A percentile compares a stretch with the other conserved stretches of the same genome.
These are phyloP conservation scores for Pseudocheirus occidentalis DNA, from an alignment of 2,797 vertebrate genomes.

Conservation along the genomic window DNA sequence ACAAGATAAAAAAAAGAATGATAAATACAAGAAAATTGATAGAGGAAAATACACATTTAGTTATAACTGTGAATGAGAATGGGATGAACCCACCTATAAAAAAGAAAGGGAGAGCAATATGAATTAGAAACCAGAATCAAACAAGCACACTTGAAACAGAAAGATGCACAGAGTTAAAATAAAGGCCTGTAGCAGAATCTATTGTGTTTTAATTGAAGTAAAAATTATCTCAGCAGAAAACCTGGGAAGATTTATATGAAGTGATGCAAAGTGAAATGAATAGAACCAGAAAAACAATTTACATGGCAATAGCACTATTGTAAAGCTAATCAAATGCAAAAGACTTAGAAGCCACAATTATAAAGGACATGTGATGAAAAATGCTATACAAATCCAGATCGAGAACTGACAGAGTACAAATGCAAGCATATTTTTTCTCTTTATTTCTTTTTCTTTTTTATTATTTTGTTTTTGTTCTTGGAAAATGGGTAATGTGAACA, in stretches of 20 bases:
- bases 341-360: neutral
- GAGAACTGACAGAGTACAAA: neutral
- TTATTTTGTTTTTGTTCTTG: neutral
- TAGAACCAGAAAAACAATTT: neutral
- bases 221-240: neutral
- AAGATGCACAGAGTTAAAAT: no score
- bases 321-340: neutral
- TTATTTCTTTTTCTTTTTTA: neutral
- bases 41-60: no score
- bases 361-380: neutral
- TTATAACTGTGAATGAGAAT: no score
- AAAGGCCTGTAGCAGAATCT: no score
- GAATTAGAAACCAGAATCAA: neutral
- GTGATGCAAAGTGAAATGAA: neutral
- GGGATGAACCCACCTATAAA: no score
- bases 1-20: no score
- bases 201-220: neutral
- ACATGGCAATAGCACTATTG: neutral
- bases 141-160: no score
- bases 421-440: neutral
- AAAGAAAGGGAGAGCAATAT: neutral
- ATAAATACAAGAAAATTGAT: no score
- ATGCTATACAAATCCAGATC: neutral
- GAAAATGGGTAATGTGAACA: neutral
- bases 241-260: neutral